Percentiles rank a stretch among this genome's conserved stretches.
These are phyloP conservation scores for Heteromormyrus szaboi DNA, from an alignment of 2,797 vertebrate species.

Conservation along the genomic window DNA sequence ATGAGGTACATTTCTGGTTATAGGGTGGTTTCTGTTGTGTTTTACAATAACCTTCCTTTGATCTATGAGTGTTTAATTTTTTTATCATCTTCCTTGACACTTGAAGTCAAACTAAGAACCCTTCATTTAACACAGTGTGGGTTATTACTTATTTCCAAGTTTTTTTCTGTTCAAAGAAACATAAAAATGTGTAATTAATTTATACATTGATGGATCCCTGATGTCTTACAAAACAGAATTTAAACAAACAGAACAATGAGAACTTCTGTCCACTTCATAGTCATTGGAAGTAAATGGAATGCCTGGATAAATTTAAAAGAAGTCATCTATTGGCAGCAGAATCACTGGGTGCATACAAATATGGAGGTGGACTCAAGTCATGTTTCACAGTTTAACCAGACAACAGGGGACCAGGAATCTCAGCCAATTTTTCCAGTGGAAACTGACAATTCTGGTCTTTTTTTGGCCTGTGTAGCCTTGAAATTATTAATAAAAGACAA, in stretches of 20 bases:
- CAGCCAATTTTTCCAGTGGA: not conserved
- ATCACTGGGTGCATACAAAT: not conserved
- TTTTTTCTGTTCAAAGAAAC: not conserved
- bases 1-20: not conserved
- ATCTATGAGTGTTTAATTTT: constrained; percentile 18
- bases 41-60: constrained; percentile 10
- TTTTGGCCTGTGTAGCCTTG: not conserved
- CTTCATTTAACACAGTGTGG: constrained; percentile 15
- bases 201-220: not conserved
- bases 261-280: not conserved
- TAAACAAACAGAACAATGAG: not conserved
- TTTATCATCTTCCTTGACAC: constrained; percentile 15
- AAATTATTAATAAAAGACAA: not conserved
- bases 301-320: not conserved
- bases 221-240: not conserved
- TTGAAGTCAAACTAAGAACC: constrained; percentile 22
- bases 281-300: not conserved
- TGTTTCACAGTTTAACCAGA: not conserved
- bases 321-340: not conserved
- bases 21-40: not conserved
- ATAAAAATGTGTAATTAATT: not conserved
- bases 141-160: not conserved
- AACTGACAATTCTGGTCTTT: not conserved
- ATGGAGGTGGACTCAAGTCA: not conserved
- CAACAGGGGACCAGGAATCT: not conserved